A percentile compares a stretch with the other conserved stretches of the same genome.
Conservation (phyloP, 2,797 vertebrate species). For the Arctocebus calabarensis region DNA sequence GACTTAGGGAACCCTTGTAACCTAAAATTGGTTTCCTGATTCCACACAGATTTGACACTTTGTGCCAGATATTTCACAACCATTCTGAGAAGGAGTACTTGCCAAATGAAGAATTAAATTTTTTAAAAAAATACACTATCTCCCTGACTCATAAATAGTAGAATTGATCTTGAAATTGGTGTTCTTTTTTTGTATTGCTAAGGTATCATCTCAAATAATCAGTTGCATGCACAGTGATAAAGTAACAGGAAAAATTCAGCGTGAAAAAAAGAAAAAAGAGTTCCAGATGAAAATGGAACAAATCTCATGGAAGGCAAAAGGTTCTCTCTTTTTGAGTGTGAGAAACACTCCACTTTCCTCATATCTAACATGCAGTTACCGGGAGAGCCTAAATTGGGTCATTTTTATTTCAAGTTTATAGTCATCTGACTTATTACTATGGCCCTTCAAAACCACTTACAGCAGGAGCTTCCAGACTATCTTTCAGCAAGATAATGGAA, state of each 20-base stretch:
- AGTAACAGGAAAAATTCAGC: neutral
- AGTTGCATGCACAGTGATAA: neutral
- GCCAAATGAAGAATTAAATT: conserved; percentile 37
- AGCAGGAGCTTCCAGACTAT: conserved; percentile 27
- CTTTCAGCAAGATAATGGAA: conserved; percentile 60
- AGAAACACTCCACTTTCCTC: conserved; percentile 2
- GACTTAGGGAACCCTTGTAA: neutral
- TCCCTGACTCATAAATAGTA: neutral
- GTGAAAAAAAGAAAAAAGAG: no score
- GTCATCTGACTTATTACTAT: conserved; percentile 52
- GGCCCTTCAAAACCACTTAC: conserved; percentile 36
- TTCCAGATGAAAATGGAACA: conserved; percentile 39
- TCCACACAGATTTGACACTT: neutral
- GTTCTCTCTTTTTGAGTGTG: neutral
- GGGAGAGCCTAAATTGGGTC: neutral
- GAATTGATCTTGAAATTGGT: neutral
- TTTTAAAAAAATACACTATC: neutral
- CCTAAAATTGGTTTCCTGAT: neutral
- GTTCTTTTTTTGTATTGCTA: neutral
- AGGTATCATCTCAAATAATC: neutral
- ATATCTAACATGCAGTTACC: neutral
- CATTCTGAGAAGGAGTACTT: neutral
- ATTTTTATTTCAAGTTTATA: conserved; percentile 47
- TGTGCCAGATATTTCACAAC: neutral
- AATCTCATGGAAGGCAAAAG: neutral